Evolutionary conservation across 2,888 invertebrate species (phyloP), one percentile per base, ranked within the genome.

Genomic region (Melangyna quadrimaculata): DNA sequence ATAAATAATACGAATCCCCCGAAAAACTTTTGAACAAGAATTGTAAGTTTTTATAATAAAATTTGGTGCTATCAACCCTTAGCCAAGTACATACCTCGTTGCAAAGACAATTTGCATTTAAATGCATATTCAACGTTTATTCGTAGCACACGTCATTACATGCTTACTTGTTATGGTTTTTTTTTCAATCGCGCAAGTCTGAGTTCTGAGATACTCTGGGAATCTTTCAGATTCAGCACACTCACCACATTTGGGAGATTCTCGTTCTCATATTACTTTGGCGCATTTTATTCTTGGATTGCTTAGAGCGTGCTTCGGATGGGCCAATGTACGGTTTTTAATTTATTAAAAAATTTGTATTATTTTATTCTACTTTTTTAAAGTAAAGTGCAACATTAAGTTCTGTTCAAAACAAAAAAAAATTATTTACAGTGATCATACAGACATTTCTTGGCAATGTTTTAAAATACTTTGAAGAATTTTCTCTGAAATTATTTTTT

Each of bases 251-350:
- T 48, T 19, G 19, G 19, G 43, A 9, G 17, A 37, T 77, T 35
- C n/a, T 35, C 48, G 17, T 27, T 81, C 32, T 17, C 72, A 37
- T 59, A 17, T 43, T 9, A 69, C 43, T 63, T 77, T 59, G 43
- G 75, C 65, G 70, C 40, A 24, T 77, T 59, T 51, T 43, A 67
- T 72, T 67, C 71, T 77, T 59, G 17, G 32, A 67, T 45, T 17
- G 70, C 10, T 67, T 29, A 43, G 57, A 71, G 51, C 27, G 59
- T 71, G 48, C 17, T 40, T 51, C 10, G 22, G 45, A 74, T 40
- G 67, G 45, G 53, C 48, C 57, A 51, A 43, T 45, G 22, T 59
- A 22, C 19, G 55, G 19, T 43, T 65, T n/a, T 17, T 24, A 43
- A 53, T 24, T 55, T 71, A 14, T 65, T 48, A 17, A 63, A 53